A percentile compares a stretch with the other conserved stretches of the same genome.
These are phyloP conservation scores for Parasteatoda lunata DNA, from an alignment of 2,888 invertebrate genomes.

Conservation along the genomic window DNA sequence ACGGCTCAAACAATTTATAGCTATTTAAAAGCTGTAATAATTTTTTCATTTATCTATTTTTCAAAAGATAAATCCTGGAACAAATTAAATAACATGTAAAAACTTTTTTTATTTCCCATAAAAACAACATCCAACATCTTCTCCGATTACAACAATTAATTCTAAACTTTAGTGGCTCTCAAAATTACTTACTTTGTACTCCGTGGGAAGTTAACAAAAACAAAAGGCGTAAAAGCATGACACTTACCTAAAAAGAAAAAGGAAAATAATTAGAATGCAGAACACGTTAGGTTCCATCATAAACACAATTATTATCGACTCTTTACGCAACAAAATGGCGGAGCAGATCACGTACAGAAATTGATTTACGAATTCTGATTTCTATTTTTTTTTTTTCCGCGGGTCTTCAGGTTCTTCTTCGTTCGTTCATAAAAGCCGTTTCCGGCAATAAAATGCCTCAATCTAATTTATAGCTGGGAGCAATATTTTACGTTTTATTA, in stretches of 20 bases:
- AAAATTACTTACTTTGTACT: not conserved
- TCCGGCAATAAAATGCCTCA: slow-evolving; percentile 2
- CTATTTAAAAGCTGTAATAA: too few species aligned
- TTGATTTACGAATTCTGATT: slow-evolving; percentile 3
- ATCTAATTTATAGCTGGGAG: slow-evolving; percentile 5
- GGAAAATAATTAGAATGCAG: slow-evolving; percentile 10
- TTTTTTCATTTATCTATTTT: too few species aligned
- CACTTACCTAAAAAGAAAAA: slow-evolving; percentile 41
- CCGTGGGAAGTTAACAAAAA: not conserved
- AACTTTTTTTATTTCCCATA: too few species aligned
- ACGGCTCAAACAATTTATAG: too few species aligned
- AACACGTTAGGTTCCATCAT: slow-evolving; percentile 8
- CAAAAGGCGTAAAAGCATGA: not conserved
- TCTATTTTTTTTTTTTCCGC: not conserved
- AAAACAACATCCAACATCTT: too few species aligned
- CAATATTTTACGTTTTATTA: slow-evolving; percentile 1
- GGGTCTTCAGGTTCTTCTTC: not conserved
- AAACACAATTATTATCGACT: slow-evolving; percentile 19
- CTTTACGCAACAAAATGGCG: slow-evolving; percentile 8
- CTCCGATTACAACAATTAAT: too few species aligned
- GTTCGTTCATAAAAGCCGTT: not conserved
- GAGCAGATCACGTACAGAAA: not conserved
- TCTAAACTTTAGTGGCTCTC: too few species aligned
- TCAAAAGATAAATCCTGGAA: too few species aligned
- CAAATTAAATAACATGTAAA: too few species aligned